Evolutionary conservation across 2,797 vertebrate genomes (phyloP).

Genomic region (Esox lucius): DNA sequence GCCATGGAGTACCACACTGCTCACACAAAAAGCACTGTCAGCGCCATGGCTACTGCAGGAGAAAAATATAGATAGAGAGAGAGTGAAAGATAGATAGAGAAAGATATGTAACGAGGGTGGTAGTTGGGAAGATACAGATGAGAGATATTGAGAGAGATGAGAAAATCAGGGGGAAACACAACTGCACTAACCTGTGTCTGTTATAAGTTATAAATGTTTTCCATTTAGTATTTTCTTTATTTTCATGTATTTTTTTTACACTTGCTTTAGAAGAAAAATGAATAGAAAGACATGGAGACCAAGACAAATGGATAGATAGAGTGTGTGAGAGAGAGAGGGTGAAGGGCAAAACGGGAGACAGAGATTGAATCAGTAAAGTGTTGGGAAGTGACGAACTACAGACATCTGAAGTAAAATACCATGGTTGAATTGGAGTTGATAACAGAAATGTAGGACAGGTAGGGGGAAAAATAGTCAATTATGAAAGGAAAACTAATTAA

Average conservation of each 20-base stretch:
- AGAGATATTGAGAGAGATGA: too few species aligned
- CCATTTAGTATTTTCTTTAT: too few species aligned
- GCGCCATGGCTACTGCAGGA: constrained; percentile 56
- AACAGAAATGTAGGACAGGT: background rate
- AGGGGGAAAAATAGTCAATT: background rate
- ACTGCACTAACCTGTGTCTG: too few species aligned
- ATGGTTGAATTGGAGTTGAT: background rate
- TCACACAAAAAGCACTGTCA: constrained; percentile 74
- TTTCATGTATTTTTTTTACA: too few species aligned
- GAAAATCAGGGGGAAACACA: too few species aligned
- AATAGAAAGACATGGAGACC: constrained; percentile 22
- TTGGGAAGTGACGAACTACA: constrained; percentile 67
- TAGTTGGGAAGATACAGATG: background rate
- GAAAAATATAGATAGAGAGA: constrained; percentile 58
- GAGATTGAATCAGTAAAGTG: constrained; percentile 64
- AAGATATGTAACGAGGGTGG: background rate
- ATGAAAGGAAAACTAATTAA: constrained; percentile 16
- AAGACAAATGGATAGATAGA: background rate
- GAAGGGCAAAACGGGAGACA: constrained; percentile 35
- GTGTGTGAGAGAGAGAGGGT: constrained; percentile 39
- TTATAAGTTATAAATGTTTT: too few species aligned
- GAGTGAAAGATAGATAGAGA: background rate
- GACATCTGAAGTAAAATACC: background rate
- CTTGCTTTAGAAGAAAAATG: constrained; percentile 46
- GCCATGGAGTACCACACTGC: constrained; percentile 55